Conservation (phyloP, 2,113 vertebrate genomes). For the Atherinomorus stipes region DNA sequence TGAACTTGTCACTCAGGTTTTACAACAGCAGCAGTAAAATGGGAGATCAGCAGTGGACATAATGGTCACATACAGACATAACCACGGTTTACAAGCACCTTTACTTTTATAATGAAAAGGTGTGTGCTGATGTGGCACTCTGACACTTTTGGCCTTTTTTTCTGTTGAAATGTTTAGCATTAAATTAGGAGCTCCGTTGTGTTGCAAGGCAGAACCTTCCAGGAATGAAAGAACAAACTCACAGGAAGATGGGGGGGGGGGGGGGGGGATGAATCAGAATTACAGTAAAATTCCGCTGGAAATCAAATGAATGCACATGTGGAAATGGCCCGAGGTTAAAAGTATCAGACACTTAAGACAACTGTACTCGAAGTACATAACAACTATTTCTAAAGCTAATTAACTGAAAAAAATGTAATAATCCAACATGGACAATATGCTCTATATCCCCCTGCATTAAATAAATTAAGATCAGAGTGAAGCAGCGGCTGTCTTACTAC, state of each 20-base stretch:
- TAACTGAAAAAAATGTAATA: not conserved
- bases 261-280: slow-evolving; percentile 50
- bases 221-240: slow-evolving; percentile 33
- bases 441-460: not conserved
- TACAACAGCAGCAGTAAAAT: slow-evolving; percentile 26
- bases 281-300: slow-evolving; percentile 28
- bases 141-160: not conserved
- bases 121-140: not conserved
- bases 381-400: not conserved
- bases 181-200: slow-evolving; percentile 8
- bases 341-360: not conserved
- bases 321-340: slow-evolving; percentile 43
- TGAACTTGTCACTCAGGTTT: slow-evolving; percentile 18
- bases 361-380: not conserved
- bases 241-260: slow-evolving; percentile 13
- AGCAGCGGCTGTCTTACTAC: not conserved
- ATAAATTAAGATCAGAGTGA: not conserved
- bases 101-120: slow-evolving; percentile 22
- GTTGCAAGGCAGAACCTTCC: slow-evolving; percentile 39
- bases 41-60: not conserved
- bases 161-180: not conserved
- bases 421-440: not conserved
- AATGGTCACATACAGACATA: not conserved
- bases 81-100: slow-evolving; percentile 2
- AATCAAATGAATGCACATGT: slow-evolving; percentile 38